Conservation (phyloP, 2,797 vertebrate species). For the Melanotaenia pygmaea region DNA sequence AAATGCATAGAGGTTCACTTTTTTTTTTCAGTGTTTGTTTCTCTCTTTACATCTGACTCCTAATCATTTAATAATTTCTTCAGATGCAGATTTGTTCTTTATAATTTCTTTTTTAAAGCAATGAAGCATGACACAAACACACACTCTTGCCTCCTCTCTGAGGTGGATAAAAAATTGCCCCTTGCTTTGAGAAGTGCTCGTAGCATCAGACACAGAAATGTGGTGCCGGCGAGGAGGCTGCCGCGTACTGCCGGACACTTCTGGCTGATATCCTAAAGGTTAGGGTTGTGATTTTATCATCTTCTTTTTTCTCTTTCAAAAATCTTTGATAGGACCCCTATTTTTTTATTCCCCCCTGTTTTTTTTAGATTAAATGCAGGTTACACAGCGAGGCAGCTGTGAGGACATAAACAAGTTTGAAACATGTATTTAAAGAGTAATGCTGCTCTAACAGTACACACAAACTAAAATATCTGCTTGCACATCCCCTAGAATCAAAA, state of each 20-base stretch:
- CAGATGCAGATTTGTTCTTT: not conserved
- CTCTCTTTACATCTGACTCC: not conserved
- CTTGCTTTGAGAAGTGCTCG: constrained; percentile 5
- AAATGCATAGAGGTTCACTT: not conserved
- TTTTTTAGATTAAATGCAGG: not conserved
- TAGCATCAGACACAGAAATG: not conserved
- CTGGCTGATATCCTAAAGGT: not conserved
- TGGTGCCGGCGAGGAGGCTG: not conserved
- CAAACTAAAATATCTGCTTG: constrained; percentile 35
- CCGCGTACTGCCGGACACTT: not conserved
- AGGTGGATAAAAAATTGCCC: constrained; percentile 14
- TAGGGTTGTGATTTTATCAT: not conserved
- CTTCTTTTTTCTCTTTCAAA: not conserved
- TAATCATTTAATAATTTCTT: not conserved
- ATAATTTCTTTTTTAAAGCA: constrained; percentile 14
- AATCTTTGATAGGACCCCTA: constrained; percentile 1
- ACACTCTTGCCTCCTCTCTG: not conserved
- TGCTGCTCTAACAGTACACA: constrained; percentile 18
- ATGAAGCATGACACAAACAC: constrained; percentile 24
- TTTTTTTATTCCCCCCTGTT: not conserved
- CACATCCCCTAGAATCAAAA: constrained; percentile 40
- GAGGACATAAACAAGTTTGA: constrained; percentile 20
- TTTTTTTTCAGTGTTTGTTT: not conserved
- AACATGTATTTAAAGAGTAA: constrained; percentile 24
- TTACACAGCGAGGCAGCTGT: constrained; percentile 7